These are phyloP conservation scores for Anadara kagoshimensis DNA, from an alignment of 1,140 invertebrate genomes.

Conservation along the genomic window DNA sequence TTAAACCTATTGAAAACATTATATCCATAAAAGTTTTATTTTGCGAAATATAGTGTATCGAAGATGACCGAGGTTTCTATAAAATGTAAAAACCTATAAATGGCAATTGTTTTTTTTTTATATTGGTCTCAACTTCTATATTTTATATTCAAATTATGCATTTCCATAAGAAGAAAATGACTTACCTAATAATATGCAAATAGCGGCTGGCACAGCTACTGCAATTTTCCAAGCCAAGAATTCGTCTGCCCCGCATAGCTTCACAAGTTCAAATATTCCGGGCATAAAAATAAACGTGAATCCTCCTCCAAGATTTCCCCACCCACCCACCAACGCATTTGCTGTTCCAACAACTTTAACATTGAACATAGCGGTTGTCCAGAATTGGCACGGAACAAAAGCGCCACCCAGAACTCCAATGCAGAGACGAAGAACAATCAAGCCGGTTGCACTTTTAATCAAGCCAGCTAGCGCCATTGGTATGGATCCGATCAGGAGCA, in stretches of 20 bases:
- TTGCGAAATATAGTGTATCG: no score
- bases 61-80: no score
- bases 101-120: no score
- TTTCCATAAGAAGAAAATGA: no score
- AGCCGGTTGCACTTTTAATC: neutral
- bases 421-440: neutral
- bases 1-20: no score
- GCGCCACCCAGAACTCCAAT: conserved; percentile 3
- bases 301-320: neutral
- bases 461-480: conserved; percentile 11
- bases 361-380: conserved; percentile 12
- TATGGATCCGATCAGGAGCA: neutral
- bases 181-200: neutral
- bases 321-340: neutral
- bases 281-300: neutral
- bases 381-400: conserved; percentile 12
- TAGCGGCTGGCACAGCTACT: neutral
- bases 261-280: neutral
- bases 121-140: no score
- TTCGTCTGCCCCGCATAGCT: no score
- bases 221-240: neutral
- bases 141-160: no score
- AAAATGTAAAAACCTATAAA: no score
- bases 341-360: conserved; percentile 1
- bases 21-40: no score